Evolutionary conservation across 2,113 vertebrate genomes (phyloP).

Genomic region (Pelvicachromis taeniatus): DNA sequence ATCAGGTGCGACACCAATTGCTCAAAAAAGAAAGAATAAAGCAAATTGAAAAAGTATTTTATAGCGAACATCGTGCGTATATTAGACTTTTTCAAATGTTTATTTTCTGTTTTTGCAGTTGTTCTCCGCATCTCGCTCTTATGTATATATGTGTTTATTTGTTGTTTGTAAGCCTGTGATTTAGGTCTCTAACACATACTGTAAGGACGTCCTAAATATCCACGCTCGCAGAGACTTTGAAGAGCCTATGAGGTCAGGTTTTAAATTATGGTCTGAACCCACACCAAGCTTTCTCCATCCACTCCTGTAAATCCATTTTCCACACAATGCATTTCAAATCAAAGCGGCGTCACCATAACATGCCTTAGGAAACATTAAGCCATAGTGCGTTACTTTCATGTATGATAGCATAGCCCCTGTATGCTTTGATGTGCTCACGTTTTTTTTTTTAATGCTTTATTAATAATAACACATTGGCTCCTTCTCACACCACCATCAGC

Average conservation of each 20-base stretch:
- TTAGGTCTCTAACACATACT: slow-evolving; percentile 8
- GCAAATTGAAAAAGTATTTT: slow-evolving; percentile 5
- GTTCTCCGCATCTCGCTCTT: background rate
- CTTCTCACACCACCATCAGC: slow-evolving; percentile 59
- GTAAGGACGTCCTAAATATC: slow-evolving; percentile 53
- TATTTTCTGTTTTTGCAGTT: slow-evolving; percentile 1
- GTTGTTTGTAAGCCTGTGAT: slow-evolving; percentile 31
- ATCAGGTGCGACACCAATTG: slow-evolving; percentile 29
- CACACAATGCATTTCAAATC: slow-evolving; percentile 81
- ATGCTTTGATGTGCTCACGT: slow-evolving; percentile 74
- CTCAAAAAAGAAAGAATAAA: background rate
- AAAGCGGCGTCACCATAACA: slow-evolving; percentile 74
- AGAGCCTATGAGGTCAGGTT: slow-evolving; percentile 75
- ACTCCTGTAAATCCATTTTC: slow-evolving; percentile 78
- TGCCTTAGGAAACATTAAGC: slow-evolving; percentile 80
- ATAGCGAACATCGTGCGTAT: slow-evolving; percentile 2
- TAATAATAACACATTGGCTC: slow-evolving; percentile 72
- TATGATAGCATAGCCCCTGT: slow-evolving; percentile 73
- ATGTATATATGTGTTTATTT: slow-evolving; percentile 3
- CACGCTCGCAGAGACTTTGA: slow-evolving; percentile 69
- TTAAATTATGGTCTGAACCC: slow-evolving; percentile 73
- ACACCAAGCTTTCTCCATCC: slow-evolving; percentile 49
- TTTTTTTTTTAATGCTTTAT: slow-evolving; percentile 74
- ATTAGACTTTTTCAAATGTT: background rate
- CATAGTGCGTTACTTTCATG: slow-evolving; percentile 79